Base-by-base conservation (phyloP, 2,888 invertebrate species). In the Leptarthrus brevirostris region DNA sequence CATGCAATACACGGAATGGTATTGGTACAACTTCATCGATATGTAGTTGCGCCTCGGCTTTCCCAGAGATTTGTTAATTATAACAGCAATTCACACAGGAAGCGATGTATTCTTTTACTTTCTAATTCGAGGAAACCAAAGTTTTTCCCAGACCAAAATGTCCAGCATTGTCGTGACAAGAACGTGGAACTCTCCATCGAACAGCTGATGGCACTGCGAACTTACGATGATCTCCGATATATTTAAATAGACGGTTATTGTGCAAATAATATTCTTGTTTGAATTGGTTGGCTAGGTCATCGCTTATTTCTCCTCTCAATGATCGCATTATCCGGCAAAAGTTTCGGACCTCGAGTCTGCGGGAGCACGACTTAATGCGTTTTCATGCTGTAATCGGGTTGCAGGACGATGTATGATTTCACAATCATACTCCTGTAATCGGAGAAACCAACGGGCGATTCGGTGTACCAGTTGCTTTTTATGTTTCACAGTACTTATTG, bases 311-410 rank as follows among this genome's bases (percentile, higher is more conserved):
- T n/a, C n/a, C n/a, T n/a, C n/a, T n/a, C n/a, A n/a, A n/a, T n/a
- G 5, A 47, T 10, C 14, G 36, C 4, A 8, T 56, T 22, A 8
- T n/a, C n/a, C n/a, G n/a, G n/a, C n/a, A 14, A 40, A 12, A 76
- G 26, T 12, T 72, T 73, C 20, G 24, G 18, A 36, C 76, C 77
- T 36, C 77, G n/a, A n/a, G n/a, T n/a, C n/a, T n/a, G n/a, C n/a
- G n/a, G 79, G 78, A 30, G 72, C 75, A 75, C 81, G 18, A 75
- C 79, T 80, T 71, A 81, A 73, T 40, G 81, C 76, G 26, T 83
- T 82, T 0, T 81, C 81, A 73, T 82, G 82, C 56, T 72, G 16
- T 80, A 83, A 81, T 70, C 76, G 58, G 1, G 74, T 72, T 12
- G 79, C 79, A 6, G 77, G 66, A 49, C 77, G 77, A 70, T 76